Base-by-base conservation (phyloP, 2,113 vertebrate species). In the Cebidichthys violaceus region DNA sequence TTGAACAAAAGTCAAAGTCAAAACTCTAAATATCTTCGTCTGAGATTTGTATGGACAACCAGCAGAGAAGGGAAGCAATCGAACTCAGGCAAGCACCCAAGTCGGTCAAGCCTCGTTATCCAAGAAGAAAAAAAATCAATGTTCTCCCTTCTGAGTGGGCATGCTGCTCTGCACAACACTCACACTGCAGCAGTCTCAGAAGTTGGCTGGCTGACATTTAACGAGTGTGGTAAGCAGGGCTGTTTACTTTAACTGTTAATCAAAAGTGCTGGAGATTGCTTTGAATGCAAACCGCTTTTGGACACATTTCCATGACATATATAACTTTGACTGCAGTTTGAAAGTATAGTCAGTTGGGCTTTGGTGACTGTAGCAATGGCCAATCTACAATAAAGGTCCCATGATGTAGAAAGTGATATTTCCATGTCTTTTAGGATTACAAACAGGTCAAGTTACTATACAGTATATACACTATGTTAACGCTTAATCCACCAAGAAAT, bases 81-180 rank as follows among this genome's bases (percentile, higher is more conserved):
- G 75, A 91, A 90, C 39, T 82, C 82, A 85, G 90, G 86, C 91
- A 88, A 85, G 83, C 77, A 50, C 88, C 86, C 90, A 91, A 90
- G 78, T 90, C 71, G 77, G 88, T 90, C 78, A 90, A 83, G 86
- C 75, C 89, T 89, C 81, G 88, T 90, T 92, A 90, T 85, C 79
- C 86, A 62, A 78, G 55, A 67, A 24, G 15, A 71, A 78, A 33
- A 65, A 70, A 86, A 90, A 92, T 90, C 90, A 81, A 91, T 92
- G 80, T 62, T 79, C 77, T 90, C 60, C 69, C 78, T 86, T 81
- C 79, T 88, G 86, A 89, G 85, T 90, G 79, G 81, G 78, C 72
- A 70, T 54, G 71, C 77, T 69, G 82, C 71, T 84, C 79, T 85
- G 80, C 77, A 87, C 84, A 80, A 69, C 33, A 0, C 70, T 74